Evolutionary conservation across 2,113 vertebrate species (phyloP).

Genomic region (Dolichotis patagonum): DNA sequence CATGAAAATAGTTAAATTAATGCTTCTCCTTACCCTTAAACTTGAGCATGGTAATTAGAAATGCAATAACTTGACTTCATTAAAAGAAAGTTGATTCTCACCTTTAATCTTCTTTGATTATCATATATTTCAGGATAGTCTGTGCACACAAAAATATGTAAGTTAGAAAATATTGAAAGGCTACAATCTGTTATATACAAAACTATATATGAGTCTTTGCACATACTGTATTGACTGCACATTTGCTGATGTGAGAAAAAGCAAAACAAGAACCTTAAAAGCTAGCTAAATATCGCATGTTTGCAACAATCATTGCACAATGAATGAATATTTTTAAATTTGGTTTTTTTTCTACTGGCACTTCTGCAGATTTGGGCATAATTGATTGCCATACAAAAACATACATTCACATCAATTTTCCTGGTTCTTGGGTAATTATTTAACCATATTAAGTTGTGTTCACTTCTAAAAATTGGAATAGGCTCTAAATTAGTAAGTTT

Average conservation of each 20-base stretch:
- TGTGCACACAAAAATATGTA: constrained; percentile 60
- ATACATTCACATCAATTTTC: background rate
- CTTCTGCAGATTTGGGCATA: background rate
- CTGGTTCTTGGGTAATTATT: background rate
- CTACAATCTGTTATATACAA: constrained; percentile 57
- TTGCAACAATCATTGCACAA: constrained; percentile 1
- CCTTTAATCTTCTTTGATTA: constrained; percentile 29
- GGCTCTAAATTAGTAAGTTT: background rate
- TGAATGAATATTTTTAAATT: constrained; percentile 59
- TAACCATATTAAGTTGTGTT: background rate
- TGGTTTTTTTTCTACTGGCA: background rate
- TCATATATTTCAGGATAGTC: constrained; percentile 47
- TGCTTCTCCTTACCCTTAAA: constrained; percentile 24
- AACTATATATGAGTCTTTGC: constrained; percentile 61
- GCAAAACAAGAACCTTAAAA: constrained; percentile 61
- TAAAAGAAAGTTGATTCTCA: constrained; percentile 51
- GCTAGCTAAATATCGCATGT: constrained; percentile 52
- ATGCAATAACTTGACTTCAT: constrained; percentile 7
- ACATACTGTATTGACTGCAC: constrained; percentile 56
- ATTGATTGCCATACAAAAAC: background rate
- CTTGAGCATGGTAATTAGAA: constrained; percentile 11
- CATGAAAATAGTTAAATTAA: background rate
- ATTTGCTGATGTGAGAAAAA: constrained; percentile 73
- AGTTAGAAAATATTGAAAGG: constrained; percentile 30
- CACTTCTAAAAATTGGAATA: background rate